Percentiles rank a stretch among this genome's conserved stretches.
Evolutionary conservation across 2,797 vertebrate species (phyloP).

Genomic region (Danio tinwini): DNA sequence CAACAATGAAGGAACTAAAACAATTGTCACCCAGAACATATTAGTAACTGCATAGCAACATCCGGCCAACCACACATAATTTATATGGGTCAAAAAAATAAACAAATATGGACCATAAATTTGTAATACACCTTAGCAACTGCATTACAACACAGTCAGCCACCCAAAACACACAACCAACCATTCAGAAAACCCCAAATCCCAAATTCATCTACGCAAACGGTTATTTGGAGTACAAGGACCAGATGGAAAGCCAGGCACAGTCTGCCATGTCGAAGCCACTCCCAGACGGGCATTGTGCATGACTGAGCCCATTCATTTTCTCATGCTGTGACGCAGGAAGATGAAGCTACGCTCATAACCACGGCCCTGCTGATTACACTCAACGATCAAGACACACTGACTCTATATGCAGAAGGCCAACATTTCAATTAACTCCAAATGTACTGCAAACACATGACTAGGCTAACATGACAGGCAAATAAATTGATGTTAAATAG

Average conservation of each 20-base stretch:
- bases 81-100: not conserved
- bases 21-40: no score
- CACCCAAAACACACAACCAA: not conserved
- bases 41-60: not conserved
- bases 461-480: constrained; percentile 50
- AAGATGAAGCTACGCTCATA: constrained; percentile 48
- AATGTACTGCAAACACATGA: constrained; percentile 66
- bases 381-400: constrained; percentile 48
- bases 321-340: constrained; percentile 50
- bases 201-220: not conserved
- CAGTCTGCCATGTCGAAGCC: constrained; percentile 3
- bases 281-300: constrained; percentile 24
- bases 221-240: not conserved
- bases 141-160: not conserved
- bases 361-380: constrained; percentile 52
- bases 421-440: constrained; percentile 57
- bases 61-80: not conserved
- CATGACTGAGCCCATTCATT: constrained; percentile 57
- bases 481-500: constrained; percentile 51
- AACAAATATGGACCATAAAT: not conserved
- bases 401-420: constrained; percentile 42
- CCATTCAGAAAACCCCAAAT: no score
- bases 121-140: not conserved
- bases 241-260: constrained; percentile 13
- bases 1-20: not conserved